Conservation (phyloP, 1,140 invertebrate species). For the Drosophila albomicans region DNA sequence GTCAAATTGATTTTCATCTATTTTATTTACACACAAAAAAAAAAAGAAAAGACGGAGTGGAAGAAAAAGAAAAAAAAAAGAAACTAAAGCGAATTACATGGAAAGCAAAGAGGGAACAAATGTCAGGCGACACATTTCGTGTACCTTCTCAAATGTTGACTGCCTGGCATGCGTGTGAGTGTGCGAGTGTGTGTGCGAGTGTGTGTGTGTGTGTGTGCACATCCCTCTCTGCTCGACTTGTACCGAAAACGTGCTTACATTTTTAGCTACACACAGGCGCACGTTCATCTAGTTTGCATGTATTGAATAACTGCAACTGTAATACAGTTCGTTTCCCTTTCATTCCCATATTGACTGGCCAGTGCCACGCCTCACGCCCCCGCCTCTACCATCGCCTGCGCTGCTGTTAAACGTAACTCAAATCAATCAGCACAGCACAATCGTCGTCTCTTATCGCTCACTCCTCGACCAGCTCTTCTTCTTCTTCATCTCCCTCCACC, state of each 20-base stretch:
- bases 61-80: slow-evolving; percentile 21
- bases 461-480: background rate
- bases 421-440: slow-evolving; percentile 31
- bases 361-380: background rate
- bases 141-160: slow-evolving; percentile 9
- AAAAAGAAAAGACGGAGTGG: slow-evolving; percentile 9
- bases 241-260: slow-evolving; percentile 64
- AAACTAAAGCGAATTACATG: slow-evolving; percentile 65
- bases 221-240: slow-evolving; percentile 18
- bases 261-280: slow-evolving; percentile 45
- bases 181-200: background rate
- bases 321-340: slow-evolving; percentile 31
- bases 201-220: slow-evolving; percentile 22
- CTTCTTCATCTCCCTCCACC: background rate
- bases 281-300: slow-evolving; percentile 16
- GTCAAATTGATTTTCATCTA: slow-evolving; percentile 82
- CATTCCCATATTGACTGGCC: slow-evolving; percentile 12
- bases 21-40: slow-evolving; percentile 67
- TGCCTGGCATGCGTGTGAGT: slow-evolving; percentile 4
- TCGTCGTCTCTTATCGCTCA: slow-evolving; percentile 11
- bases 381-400: background rate
- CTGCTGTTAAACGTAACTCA: background rate
- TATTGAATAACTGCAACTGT: slow-evolving; percentile 25
- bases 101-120: slow-evolving; percentile 56
- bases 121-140: slow-evolving; percentile 54